Base-by-base conservation (phyloP, 2,888 invertebrate genomes). In the Octonoba sinensis region DNA sequence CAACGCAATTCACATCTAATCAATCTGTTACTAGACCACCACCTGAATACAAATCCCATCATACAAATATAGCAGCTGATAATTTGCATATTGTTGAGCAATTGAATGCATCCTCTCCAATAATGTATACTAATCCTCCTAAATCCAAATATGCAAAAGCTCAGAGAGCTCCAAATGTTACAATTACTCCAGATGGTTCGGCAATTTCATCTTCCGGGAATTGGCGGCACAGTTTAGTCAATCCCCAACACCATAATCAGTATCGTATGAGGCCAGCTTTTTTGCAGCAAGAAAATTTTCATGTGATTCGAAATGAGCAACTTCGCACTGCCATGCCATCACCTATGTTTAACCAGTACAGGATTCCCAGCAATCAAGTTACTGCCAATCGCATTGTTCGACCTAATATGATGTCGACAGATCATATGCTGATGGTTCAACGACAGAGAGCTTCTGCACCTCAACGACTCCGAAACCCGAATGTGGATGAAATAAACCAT, bases 81-180 rank as follows among this genome's bases (percentile, higher is more conserved):
- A 73, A 67, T 16, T n/a, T 67, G 24, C 72, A 72, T 46, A 47
- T 75, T 24, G 47, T 71, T 18, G 77, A 77, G 2, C 77, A 77
- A 36, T 18, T 77, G 15, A 22, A 56, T 18, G 66, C 78, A 0
- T 65, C 77, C 3, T 69, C 75, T 1, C 66, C 65, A 15, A 24
- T 51, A 15, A 57, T 77, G 56, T 78, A 66, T 36, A 72, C 57
- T 20, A 51, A 78, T 47, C 44, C 64, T 11, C 15, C 64, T 51
- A 72, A 36, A 11, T n/a, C 49, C 57, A 81, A 81, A 20, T n/a
- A 54, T 13, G 44, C 60, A 27, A 66, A 59, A 57, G 92, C 92
- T 86, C 77, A 77, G 18, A 90, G 92, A 87, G 90, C 91, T 85
- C 91, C 92, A 20, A 91, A 91, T 88, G 91, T 91, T n/a, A 91